These are phyloP conservation scores for Caenorhabditis uteleia DNA, from an alignment of 2,888 invertebrate species.

Conservation along the genomic window DNA sequence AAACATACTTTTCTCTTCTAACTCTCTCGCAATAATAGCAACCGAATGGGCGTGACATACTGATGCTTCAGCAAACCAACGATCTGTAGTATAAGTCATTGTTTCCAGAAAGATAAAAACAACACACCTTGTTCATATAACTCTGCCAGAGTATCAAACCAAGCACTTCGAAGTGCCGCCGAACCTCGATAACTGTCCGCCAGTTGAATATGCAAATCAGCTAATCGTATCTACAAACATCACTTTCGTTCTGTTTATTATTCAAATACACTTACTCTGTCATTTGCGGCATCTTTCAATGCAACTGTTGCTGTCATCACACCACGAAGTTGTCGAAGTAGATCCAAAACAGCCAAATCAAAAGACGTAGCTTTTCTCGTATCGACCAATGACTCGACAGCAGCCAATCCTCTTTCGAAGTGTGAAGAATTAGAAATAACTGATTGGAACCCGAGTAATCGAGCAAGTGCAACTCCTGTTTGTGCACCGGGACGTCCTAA, in stretches of 20 bases:
- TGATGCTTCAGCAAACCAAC: constrained; percentile 87
- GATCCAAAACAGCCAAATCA: constrained; percentile 74
- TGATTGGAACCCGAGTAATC: constrained; percentile 79
- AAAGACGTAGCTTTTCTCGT: constrained; percentile 50
- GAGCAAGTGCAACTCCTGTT: constrained; percentile 93
- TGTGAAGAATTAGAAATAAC: constrained; percentile 80
- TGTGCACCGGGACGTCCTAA: constrained; percentile 70
- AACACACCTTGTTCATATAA: constrained; percentile 69
- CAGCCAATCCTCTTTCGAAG: constrained; percentile 88
- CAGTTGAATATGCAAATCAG: constrained; percentile 73
- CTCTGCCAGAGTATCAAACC: constrained; percentile 86
- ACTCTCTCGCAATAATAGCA: constrained; percentile 90
- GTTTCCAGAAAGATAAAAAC: neutral
- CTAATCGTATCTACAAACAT: constrained; percentile 66
- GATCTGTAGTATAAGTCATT: constrained; percentile 56
- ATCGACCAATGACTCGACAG: constrained; percentile 57
- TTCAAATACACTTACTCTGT: constrained; percentile 79
- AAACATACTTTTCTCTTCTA: constrained; percentile 75
- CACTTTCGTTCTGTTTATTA: neutral
- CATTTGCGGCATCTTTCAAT: constrained; percentile 86
- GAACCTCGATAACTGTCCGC: constrained; percentile 78
- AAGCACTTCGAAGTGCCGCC: constrained; percentile 85
- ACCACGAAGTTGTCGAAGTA: constrained; percentile 89
- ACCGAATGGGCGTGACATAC: constrained; percentile 93
- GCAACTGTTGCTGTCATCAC: constrained; percentile 93